Conservation (phyloP, 2,113 vertebrate genomes). For the Chamaea fasciata region DNA sequence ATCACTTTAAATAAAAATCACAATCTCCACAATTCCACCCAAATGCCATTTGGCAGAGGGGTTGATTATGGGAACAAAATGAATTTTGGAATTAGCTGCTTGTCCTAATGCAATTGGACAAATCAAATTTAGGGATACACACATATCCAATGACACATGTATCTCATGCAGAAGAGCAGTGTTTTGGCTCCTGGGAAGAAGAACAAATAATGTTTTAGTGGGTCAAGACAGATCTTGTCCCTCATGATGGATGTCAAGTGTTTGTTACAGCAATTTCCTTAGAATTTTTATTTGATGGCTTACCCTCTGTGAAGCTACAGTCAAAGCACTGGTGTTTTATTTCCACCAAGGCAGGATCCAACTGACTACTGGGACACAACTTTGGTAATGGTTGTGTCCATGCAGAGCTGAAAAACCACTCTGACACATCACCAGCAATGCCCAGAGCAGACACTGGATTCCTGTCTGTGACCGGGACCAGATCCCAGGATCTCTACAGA, state of each 20-base stretch:
- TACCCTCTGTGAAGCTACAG: neutral
- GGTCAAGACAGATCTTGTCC: neutral
- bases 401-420: neutral
- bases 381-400: neutral
- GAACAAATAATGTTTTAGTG: neutral
- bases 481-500: neutral
- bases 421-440: rapidly evolving
- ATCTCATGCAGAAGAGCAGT: neutral
- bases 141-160: neutral
- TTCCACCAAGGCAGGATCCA: neutral
- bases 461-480: neutral
- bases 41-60: conserved; percentile 34
- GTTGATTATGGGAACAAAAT: conserved; percentile 38
- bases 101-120: conserved; percentile 34
- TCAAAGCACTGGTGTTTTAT: neutral
- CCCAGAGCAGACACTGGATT: neutral
- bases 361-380: neutral
- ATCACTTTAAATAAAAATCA: conserved; percentile 56
- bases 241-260: neutral
- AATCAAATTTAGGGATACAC: conserved; percentile 23
- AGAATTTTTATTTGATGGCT: neutral
- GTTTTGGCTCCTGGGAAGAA: neutral
- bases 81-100: conserved; percentile 49
- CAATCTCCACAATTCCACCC: conserved; percentile 7
- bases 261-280: neutral